These are phyloP conservation scores for Apamea epomidion DNA, from an alignment of 2,888 invertebrate genomes.

Conservation along the genomic window DNA sequence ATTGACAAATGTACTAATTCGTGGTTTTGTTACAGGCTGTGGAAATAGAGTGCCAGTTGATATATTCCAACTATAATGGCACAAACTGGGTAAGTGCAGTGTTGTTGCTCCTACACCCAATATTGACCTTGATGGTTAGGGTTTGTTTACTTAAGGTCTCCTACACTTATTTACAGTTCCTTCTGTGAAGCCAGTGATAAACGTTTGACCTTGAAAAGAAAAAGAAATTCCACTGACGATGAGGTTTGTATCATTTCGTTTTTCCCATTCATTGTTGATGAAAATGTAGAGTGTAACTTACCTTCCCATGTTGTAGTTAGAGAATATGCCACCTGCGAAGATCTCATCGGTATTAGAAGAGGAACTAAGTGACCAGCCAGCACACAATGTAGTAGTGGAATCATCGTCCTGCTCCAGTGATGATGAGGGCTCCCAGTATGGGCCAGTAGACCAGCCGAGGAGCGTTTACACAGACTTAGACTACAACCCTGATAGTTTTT, in stretches of 20 bases:
- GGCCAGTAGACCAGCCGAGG: constrained; percentile 79
- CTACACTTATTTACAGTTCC: constrained; percentile 80
- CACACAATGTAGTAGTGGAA: constrained; percentile 85
- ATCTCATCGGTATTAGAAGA: constrained; percentile 77
- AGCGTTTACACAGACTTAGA: constrained; percentile 86
- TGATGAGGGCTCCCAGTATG: constrained; percentile 82
- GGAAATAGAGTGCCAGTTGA: constrained; percentile 76
- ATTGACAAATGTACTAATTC: constrained; percentile 67
- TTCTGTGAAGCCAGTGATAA: constrained; percentile 83
- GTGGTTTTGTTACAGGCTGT: constrained; percentile 79
- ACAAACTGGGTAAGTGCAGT: constrained; percentile 86
- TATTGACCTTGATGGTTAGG: constrained; percentile 79
- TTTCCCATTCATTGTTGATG: constrained; percentile 39
- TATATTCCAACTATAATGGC: constrained; percentile 82
- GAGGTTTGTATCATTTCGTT: constrained; percentile 79
- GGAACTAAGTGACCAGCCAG: constrained; percentile 79
- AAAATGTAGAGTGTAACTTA: constrained; percentile 34
- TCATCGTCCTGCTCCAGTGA: constrained; percentile 87
- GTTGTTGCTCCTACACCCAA: constrained; percentile 68
- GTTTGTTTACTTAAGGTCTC: constrained; percentile 79
- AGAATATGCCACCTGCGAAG: constrained; percentile 87
- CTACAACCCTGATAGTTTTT: constrained; percentile 86
- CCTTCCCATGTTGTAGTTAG: constrained; percentile 79
- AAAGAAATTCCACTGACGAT: constrained; percentile 86
- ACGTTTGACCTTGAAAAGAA: constrained; percentile 84